Evolutionary conservation across 1,140 invertebrate genomes (phyloP), one percentile per base, ranked within the genome.

Genomic region (Penaeus vannamei): DNA sequence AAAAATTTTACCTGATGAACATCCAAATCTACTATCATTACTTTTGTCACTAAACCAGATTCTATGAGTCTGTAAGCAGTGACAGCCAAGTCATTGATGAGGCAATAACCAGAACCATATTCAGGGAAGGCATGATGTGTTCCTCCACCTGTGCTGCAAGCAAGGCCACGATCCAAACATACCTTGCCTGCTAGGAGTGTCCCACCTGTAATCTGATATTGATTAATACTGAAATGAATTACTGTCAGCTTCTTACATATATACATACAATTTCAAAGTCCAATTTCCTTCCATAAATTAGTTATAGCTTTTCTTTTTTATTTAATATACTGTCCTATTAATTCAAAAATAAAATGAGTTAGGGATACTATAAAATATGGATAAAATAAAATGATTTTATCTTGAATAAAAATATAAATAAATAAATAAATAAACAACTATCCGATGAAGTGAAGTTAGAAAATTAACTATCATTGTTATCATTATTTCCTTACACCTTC

Each of bases 11-110:
- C 93, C 92, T 93, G 93, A 89, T 93, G 93, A 22, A 93, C 93
- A 91, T 93, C 93, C 77, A 93, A 86, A 85, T 93, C 93, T 23
- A 93, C 92, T 66, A 93, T 92, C 3, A 93, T 87, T 61, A 93
- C 92, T 85, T 90, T 92, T 17, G 88, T 64, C 2, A 91, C 92
- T 46, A 80, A 53, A 22, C 88, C 87, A 19, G 85, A 64, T 23
- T 91, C 79, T 20, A 93, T 69, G 66, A 92, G 77, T 23, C 87
- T 85, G 19, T 91, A 81, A 62, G 93, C 92, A 36, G 93, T 85
- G 1, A 93, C 90, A 20, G 92, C 92, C 86, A 93, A 42, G 85
- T 93, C 93, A 90, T 93, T 93, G 61, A 93, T 85, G 19, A 93
- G 92, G 84, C 93, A 93, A 85, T 92, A 93, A 14, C 93, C 93